Conservation (phyloP, 2,113 vertebrate genomes). For the Corythoichthys haematopterus region DNA sequence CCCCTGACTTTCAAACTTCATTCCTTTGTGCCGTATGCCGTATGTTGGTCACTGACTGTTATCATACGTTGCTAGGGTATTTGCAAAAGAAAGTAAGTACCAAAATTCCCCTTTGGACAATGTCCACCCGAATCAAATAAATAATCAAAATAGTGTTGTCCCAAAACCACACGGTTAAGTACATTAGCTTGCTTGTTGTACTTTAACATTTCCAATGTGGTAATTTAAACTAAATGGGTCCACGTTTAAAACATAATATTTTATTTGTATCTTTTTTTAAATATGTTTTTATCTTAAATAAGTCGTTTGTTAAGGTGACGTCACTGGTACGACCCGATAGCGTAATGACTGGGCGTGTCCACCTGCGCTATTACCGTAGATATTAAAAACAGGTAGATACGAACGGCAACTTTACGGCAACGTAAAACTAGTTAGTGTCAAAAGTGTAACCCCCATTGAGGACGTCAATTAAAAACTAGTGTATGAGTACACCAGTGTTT, state of each 20-base stretch:
- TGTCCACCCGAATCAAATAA: background rate
- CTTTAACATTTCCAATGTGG: background rate
- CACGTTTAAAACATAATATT: background rate
- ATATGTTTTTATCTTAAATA: conserved; percentile 36
- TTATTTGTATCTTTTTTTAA: background rate
- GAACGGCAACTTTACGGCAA: too few species aligned
- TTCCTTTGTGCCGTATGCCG: conserved; percentile 31
- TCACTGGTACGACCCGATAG: background rate
- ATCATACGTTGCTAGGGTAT: background rate
- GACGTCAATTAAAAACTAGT: too few species aligned
- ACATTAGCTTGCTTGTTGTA: too few species aligned
- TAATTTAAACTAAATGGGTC: background rate
- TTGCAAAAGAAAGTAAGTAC: background rate
- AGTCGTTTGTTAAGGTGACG: background rate
- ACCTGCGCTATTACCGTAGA: background rate
- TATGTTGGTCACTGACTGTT: background rate
- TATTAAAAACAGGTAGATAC: background rate
- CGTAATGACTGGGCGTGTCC: conserved; percentile 14
- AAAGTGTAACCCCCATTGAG: too few species aligned
- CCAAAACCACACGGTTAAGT: background rate
- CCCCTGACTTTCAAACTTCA: conserved; percentile 6
- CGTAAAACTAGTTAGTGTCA: too few species aligned
- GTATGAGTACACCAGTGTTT: too few species aligned
- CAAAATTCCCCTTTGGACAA: background rate
- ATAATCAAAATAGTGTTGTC: background rate